Evolutionary conservation across 1,140 invertebrate genomes (phyloP).

Genomic region (Planococcus citri): DNA sequence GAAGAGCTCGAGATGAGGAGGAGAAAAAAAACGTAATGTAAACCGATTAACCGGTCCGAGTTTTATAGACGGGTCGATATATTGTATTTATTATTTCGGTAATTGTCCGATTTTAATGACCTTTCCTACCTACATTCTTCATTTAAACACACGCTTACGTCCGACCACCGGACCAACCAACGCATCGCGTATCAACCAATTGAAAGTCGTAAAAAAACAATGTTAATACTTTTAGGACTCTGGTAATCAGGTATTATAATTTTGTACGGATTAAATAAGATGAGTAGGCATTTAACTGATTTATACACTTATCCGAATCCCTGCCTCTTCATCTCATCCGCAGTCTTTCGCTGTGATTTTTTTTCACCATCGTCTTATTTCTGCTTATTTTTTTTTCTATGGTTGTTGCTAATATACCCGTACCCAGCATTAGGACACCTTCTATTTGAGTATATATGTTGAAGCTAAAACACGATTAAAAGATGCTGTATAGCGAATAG

Average conservation of each 20-base stretch:
- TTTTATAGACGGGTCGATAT: slow-evolving; percentile 12
- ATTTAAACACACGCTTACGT: background rate
- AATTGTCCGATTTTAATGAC: slow-evolving; percentile 16
- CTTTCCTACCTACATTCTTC: slow-evolving; percentile 12
- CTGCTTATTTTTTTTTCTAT: no score
- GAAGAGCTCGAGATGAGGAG: no score
- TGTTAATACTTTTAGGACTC: slow-evolving; percentile 9
- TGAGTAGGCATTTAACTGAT: slow-evolving; percentile 13
- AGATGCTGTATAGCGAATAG: no score
- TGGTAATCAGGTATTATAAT: slow-evolving; percentile 9
- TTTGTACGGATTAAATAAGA: slow-evolving; percentile 12
- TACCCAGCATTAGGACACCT: no score
- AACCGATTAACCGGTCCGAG: background rate
- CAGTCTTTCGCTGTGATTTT: no score
- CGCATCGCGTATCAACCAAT: background rate
- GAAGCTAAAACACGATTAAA: no score
- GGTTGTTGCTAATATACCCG: no score
- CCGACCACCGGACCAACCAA: background rate
- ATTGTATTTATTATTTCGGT: slow-evolving; percentile 16
- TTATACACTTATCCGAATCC: background rate
- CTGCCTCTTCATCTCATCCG: no score
- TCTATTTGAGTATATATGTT: no score
- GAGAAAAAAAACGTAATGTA: background rate
- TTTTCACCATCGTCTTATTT: no score
- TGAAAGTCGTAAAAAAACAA: slow-evolving; percentile 20